phyloP scores from a whole-genome alignment of 1,140 invertebrate genomes.

The Drosophila murphyi region DNA sequence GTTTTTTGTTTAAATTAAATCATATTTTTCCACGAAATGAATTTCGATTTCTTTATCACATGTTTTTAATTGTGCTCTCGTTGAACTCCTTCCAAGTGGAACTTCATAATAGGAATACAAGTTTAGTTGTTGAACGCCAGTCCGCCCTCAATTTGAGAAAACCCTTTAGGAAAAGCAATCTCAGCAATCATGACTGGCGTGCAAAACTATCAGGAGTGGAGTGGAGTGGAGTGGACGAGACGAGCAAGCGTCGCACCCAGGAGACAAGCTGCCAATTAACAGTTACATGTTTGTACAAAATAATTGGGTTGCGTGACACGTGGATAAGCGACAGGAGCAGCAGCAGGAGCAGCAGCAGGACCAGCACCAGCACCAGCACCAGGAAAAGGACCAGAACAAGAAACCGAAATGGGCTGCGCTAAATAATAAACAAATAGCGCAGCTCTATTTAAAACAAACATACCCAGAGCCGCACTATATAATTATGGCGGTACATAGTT shows the following conservation, averaged over 20 bases:
- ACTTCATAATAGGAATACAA: background rate
- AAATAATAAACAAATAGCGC: conserved; percentile 74
- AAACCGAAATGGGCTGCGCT: conserved; percentile 34
- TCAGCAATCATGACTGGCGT: conserved; percentile 43
- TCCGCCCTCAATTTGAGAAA: conserved; percentile 27
- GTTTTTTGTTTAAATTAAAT: no score
- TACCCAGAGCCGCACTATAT: conserved; percentile 40
- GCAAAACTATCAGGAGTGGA: conserved; percentile 50
- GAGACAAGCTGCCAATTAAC: conserved; percentile 79
- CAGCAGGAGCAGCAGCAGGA: background rate
- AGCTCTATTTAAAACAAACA: conserved; percentile 67
- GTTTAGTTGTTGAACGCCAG: background rate
- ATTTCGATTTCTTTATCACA: background rate
- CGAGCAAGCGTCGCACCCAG: conserved; percentile 60
- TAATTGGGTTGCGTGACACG: conserved; percentile 80
- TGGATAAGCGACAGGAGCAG: conserved; percentile 16
- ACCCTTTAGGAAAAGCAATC: conserved; percentile 68
- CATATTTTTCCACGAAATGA: no score
- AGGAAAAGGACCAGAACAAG: background rate
- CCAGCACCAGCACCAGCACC: background rate
- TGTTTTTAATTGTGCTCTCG: background rate
- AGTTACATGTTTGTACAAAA: conserved; percentile 80
- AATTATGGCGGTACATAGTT: conserved; percentile 57
- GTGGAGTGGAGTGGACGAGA: background rate
- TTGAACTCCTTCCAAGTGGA: conserved; percentile 7